phyloP scores from a whole-genome alignment of 2,113 vertebrate genomes.

The Odontophorus gujanensis region DNA sequence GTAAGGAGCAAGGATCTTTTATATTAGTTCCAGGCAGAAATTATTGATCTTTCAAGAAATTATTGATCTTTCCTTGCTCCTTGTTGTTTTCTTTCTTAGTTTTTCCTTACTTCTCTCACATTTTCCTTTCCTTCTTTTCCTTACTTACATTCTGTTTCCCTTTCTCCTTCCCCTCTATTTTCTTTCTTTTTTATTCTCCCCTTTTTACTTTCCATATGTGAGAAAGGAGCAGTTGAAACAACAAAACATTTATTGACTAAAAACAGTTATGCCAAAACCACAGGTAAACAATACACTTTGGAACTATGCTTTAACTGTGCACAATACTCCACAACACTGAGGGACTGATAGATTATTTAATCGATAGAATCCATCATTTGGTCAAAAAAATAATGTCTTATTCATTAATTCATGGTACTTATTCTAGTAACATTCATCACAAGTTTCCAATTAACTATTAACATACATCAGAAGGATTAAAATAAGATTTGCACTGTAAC shows the following conservation, averaged over 20 bases:
- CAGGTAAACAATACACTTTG: not conserved
- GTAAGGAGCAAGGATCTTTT: rapidly evolving
- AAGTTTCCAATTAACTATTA: constrained; percentile 37
- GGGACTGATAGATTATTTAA: constrained; percentile 45
- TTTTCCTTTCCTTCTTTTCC: too few species aligned
- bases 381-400: not conserved
- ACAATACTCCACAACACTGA: not conserved
- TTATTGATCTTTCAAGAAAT: too few species aligned
- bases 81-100: not conserved
- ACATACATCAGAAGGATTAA: constrained; percentile 13
- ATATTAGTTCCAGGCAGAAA: too few species aligned
- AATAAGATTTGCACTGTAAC: constrained; percentile 7
- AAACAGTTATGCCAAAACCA: not conserved
- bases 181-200: not conserved
- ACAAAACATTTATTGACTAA: not conserved
- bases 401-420: constrained; percentile 24
- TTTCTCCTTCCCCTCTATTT: not conserved
- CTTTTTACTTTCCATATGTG: not conserved
- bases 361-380: not conserved
- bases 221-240: not conserved
- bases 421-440: not conserved
- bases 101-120: not conserved
- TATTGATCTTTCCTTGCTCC: not conserved
- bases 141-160: not conserved
- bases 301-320: not conserved